Conservation (phyloP, 2,113 vertebrate genomes). For the Hiodon tergisus region DNA sequence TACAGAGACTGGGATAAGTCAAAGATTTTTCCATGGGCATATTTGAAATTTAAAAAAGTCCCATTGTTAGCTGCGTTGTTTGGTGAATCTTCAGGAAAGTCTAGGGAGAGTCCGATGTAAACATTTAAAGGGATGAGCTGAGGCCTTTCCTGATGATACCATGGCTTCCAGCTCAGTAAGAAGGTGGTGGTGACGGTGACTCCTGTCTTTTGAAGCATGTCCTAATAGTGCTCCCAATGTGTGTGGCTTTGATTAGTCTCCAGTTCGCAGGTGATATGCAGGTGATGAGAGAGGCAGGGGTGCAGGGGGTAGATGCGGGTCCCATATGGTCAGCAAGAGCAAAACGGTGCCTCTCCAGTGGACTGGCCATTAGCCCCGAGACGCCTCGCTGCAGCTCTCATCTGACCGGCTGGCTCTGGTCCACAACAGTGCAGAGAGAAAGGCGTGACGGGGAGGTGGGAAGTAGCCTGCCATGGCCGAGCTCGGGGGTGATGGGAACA, state of each 20-base stretch:
- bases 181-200: too few species aligned
- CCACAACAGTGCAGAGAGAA: conserved; percentile 14
- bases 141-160: neutral
- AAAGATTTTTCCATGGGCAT: conserved; percentile 11
- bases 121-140: neutral
- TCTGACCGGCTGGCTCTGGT: conserved; percentile 47
- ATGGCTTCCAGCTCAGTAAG: too few species aligned
- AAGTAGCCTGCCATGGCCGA: neutral
- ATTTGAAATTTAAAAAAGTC: conserved; percentile 24
- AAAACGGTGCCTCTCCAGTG: conserved; percentile 39
- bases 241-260: neutral
- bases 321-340: conserved; percentile 48
- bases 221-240: neutral
- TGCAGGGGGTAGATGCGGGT: conserved; percentile 19
- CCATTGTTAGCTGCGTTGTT: conserved; percentile 17
- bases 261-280: conserved; percentile 16
- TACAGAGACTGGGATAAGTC: conserved; percentile 7
- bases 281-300: conserved; percentile 11
- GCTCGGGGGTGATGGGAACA: too few species aligned
- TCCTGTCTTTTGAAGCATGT: neutral
- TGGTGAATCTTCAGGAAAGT: conserved; percentile 6
- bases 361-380: conserved; percentile 41
- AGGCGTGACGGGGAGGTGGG: conserved; percentile 26
- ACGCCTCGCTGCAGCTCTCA: conserved; percentile 39
- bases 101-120: neutral